Conservation (phyloP, 2,113 vertebrate genomes). For the Lates calcarifer region DNA sequence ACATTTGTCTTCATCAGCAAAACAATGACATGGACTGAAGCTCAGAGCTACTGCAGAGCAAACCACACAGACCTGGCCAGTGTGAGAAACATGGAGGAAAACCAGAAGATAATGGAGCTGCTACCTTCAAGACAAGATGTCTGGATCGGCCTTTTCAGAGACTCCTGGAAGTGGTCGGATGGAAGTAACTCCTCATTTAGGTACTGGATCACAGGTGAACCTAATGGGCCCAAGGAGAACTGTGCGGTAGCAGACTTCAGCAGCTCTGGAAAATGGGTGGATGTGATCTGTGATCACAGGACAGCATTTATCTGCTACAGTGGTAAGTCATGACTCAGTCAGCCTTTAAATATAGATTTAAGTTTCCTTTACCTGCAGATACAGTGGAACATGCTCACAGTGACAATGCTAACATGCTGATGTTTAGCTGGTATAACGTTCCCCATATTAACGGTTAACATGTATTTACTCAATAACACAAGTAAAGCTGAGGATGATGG, state of each 20-base stretch:
- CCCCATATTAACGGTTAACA: no score
- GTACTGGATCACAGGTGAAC: background rate
- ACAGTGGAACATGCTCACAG: no score
- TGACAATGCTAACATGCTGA: background rate
- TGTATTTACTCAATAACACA: no score
- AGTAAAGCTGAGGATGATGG: no score
- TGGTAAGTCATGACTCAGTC: background rate
- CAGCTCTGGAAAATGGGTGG: background rate
- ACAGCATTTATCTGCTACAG: constrained; percentile 18
- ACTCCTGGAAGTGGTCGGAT: constrained; percentile 22
- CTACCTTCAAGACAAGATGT: background rate
- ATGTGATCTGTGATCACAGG: rapidly evolving
- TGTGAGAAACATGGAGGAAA: constrained; percentile 9
- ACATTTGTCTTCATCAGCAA: background rate
- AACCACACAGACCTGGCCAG: constrained; percentile 33
- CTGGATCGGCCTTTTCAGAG: constrained; percentile 42
- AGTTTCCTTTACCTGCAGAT: background rate
- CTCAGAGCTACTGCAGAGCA: constrained; percentile 13
- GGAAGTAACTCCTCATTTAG: constrained; percentile 1
- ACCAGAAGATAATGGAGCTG: background rate
- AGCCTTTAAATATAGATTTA: background rate
- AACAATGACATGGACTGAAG: background rate
- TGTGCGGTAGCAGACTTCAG: background rate
- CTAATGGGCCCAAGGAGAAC: background rate
- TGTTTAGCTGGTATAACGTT: background rate